phyloP scores from a whole-genome alignment of 2,113 vertebrate species.

The Onychostoma macrolepis region DNA sequence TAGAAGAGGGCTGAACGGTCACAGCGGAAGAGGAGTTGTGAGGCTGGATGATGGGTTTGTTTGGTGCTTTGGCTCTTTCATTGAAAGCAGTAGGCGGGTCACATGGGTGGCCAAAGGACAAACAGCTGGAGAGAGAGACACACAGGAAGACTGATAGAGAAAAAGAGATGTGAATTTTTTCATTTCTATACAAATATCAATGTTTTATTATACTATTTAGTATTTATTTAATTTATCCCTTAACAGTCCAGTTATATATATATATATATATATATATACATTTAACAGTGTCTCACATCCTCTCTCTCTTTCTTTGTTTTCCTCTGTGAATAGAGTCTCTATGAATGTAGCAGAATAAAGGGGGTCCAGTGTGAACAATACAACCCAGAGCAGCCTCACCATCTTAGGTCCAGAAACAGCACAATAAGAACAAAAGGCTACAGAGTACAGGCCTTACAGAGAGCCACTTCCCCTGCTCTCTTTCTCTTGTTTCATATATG shows the following conservation, averaged over 20 bases:
- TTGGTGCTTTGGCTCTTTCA: constrained; percentile 10
- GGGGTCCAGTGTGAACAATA: constrained; percentile 34
- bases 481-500: constrained; percentile 9
- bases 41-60: background rate
- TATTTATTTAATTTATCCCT: background rate
- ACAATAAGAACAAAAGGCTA: constrained; percentile 29
- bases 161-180: background rate
- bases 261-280: no score
- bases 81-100: background rate
- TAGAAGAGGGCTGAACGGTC: background rate
- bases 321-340: background rate
- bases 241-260: background rate
- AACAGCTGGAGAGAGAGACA: background rate
- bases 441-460: constrained; percentile 6
- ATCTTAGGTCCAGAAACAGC: constrained; percentile 31
- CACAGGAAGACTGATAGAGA: background rate
- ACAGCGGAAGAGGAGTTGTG: background rate
- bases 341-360: constrained; percentile 15
- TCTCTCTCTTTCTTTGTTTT: background rate
- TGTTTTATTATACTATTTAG: background rate
- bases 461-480: constrained; percentile 5
- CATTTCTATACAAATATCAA: background rate
- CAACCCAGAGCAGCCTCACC: background rate
- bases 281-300: background rate
- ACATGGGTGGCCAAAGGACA: constrained; percentile 12